Conservation (phyloP, 2,113 vertebrate species). For the Lagenorhynchus albirostris region DNA sequence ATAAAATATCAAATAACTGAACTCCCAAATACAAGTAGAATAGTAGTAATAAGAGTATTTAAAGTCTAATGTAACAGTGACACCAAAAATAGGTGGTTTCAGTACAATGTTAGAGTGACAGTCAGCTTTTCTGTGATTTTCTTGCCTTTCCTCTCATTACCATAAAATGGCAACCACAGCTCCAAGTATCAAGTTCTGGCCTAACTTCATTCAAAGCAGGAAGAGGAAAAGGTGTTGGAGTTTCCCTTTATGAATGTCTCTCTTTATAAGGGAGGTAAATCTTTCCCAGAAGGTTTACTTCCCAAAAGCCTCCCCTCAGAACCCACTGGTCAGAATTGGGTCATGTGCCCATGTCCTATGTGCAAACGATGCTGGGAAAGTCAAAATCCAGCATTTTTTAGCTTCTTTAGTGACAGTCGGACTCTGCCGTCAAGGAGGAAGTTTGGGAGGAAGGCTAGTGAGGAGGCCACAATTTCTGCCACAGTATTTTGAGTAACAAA, state of each 20-base stretch:
- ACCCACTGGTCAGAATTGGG: neutral
- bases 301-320: neutral
- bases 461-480: neutral
- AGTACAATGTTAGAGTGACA: neutral
- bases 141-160: neutral
- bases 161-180: neutral
- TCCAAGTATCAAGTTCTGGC: neutral
- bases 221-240: neutral
- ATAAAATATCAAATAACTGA: neutral
- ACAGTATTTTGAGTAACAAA: neutral
- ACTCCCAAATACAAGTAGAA: neutral
- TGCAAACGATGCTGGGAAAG: neutral
- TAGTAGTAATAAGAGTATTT: neutral
- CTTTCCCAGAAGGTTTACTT: neutral
- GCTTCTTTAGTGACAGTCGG: neutral
- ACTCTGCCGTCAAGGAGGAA: neutral
- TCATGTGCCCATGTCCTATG: neutral
- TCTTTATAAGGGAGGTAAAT: neutral
- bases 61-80: neutral
- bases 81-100: neutral
- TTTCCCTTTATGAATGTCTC: neutral
- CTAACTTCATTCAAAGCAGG: neutral
- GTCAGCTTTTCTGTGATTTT: conserved; percentile 16
- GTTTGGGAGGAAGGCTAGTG: neutral
- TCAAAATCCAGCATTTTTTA: neutral